Base-by-base conservation (phyloP, 37 sponge, comb jelly and placozoan species). In the Haliclona indistincta region DNA sequence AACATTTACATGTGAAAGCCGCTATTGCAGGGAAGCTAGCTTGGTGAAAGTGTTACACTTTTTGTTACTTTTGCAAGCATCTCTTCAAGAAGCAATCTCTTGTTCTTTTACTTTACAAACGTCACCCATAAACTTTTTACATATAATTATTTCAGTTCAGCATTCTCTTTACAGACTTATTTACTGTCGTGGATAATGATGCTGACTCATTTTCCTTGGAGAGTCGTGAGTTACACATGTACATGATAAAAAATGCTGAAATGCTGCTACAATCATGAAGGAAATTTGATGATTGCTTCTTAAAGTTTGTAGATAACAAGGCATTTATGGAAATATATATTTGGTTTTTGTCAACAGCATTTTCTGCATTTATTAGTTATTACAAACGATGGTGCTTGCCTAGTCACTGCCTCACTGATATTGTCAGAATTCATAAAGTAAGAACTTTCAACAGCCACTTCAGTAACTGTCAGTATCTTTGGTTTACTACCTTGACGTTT, bases 341-440 rank as follows among this genome's bases (percentile, higher is more conserved):
- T 37, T 84, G 78, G 39, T 26, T 77, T 22, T 1, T 76, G 70
- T 70, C 85, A 3, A 78, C 64, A 20, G 4, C 53, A 17, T 45
- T 84, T 5, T 32, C 85, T 33, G 70, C 85, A n/a, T 70, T 84
- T 29, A 76, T n/a, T n/a, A n/a, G n/a, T n/a, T n/a, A n/a, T 84
- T 23, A 84, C 85, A 63, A 84, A 84, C 65, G 85, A 84, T 62
- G 85, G 78, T 34, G 38, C 85, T 29, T 76, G 85, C 42, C 63
- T 84, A 10, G 62, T 76, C 19, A 6, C 76, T 20, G 70, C 78
- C 1, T 78, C 85, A 8, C 64, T 84, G 28, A 20, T 84, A n/a
- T 64, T 84, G 13, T 28, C 53, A 28, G 77, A 84, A 58, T 77
- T 76, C 56, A 54, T 47, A 13, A 52, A 43, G 39, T 78, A 84